Conservation (phyloP, 2,888 invertebrate species). For the Brenthis daphne region DNA sequence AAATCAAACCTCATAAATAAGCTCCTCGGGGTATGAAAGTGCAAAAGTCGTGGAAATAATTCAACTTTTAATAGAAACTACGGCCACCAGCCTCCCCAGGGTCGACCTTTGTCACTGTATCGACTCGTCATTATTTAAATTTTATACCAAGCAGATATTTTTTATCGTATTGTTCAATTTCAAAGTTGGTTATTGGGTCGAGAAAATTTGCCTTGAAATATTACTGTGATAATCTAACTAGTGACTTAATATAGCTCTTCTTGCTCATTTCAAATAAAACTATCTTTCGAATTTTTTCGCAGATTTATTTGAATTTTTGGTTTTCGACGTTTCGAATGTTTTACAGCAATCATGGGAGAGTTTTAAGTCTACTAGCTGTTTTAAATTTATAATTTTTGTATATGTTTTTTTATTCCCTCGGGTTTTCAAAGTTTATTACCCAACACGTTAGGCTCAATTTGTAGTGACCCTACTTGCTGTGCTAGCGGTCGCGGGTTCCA, state of each 20-base stretch:
- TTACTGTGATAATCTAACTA: background rate
- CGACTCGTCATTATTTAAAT: conserved; percentile 63
- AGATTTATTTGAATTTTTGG: too few relatives aligned
- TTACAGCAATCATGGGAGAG: too few relatives aligned
- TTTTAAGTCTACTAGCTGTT: too few relatives aligned
- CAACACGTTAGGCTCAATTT: too few relatives aligned
- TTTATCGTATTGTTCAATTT: conserved; percentile 25
- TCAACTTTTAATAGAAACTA: conserved; percentile 70
- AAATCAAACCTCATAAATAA: conserved; percentile 21
- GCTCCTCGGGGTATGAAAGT: conserved; percentile 20
- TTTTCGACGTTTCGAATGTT: too few relatives aligned
- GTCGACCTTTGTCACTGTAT: conserved; percentile 60
- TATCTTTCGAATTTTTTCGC: background rate
- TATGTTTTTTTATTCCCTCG: too few relatives aligned
- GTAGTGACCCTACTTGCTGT: too few relatives aligned
- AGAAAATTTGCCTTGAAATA: background rate
- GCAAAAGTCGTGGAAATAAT: conserved; percentile 53
- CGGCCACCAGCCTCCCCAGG: conserved; percentile 43
- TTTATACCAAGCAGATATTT: conserved; percentile 46
- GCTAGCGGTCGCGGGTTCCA: too few relatives aligned
- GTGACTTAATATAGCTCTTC: background rate
- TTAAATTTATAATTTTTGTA: too few relatives aligned
- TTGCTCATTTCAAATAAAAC: background rate
- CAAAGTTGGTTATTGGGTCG: conserved; percentile 22
- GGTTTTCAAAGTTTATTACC: too few relatives aligned